Evolutionary conservation across 2,888 invertebrate genomes (phyloP), one percentile per base, ranked within the genome.

Genomic region (Lamellibrachia satsuma): DNA sequence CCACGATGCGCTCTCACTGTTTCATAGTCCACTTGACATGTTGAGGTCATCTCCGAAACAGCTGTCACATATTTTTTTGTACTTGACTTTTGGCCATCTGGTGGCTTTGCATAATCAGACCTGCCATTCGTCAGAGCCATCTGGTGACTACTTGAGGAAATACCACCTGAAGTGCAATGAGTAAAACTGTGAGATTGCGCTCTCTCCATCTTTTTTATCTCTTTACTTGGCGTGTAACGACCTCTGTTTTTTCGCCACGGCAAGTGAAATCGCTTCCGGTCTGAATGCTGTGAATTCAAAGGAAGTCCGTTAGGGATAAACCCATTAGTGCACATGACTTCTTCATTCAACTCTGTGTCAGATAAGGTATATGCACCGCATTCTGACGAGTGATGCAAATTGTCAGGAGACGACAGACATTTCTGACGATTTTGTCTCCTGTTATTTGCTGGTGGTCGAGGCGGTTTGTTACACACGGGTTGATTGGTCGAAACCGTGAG

Each of bases 211-310:
- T 75, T 75, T n/a, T 75, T 75, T 75, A 75, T 75, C 22, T 75
- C 75, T 75, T 75, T 75, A 75, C 75, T 75, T 75, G 75, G 75
- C 22, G 75, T 75, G 75, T 75, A 75, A n/a, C 22, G 75, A 15
- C 75, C 75, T 75, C 75, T 75, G 4, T 75, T 75, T 15, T 75
- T 75, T 75, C 75, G 75, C 75, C 75, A 75, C 22, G 75, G 75
- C 75, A 75, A 75, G 22, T 75, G 75, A 75, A 75, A 75, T 75
- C n/a, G 75, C 75, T 75, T 75, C n/a, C 75, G 75, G 75, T 75
- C 75, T 0, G 22, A 75, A 22, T 22, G 75, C 22, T 75, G 55
- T 55, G 55, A 55, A 55, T 55, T 7, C 55, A 55, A 6, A 75
- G 6, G 4, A 6, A 22, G 22, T 75, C 22, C n/a, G 75, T 75